These are phyloP conservation scores for Adelphocoris suturalis DNA, from an alignment of 2,888 invertebrate species.

Conservation along the genomic window DNA sequence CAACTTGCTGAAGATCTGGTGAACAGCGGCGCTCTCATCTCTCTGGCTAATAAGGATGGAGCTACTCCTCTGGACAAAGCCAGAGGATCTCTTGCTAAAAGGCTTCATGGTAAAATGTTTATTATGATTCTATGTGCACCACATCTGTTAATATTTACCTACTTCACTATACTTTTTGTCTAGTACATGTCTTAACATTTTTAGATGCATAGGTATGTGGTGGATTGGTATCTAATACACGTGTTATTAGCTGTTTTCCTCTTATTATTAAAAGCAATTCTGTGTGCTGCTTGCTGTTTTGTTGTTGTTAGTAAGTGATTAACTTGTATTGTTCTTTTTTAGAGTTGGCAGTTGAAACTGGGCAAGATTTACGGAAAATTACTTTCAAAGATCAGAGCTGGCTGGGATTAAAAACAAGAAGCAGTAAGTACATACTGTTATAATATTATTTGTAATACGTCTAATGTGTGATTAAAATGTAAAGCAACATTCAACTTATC, in stretches of 20 bases:
- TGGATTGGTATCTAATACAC: too few relatives aligned
- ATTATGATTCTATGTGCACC: too few relatives aligned
- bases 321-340: background rate
- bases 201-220: too few relatives aligned
- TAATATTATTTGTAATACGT: too few relatives aligned
- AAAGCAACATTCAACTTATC: too few relatives aligned
- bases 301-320: too few relatives aligned
- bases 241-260: too few relatives aligned
- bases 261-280: background rate
- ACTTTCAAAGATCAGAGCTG: slow-evolving; percentile 99
- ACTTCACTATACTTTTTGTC: too few relatives aligned
- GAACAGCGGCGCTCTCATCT: slow-evolving; percentile 92
- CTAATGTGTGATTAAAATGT: too few relatives aligned
- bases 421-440: slow-evolving; percentile 82
- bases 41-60: slow-evolving; percentile 96
- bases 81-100: slow-evolving; percentile 89
- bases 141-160: too few relatives aligned
- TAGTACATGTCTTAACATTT: too few relatives aligned
- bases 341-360: slow-evolving; percentile 92
- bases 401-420: slow-evolving; percentile 96
- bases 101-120: slow-evolving; percentile 85
- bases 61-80: slow-evolving; percentile 97
- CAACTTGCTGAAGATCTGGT: slow-evolving; percentile 96
- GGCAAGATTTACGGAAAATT: slow-evolving; percentile 96
- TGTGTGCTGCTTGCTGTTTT: too few relatives aligned